Percentiles rank a stretch among this genome's conserved stretches.
Evolutionary conservation across 2,797 vertebrate genomes (phyloP).

Genomic region (Lophura swinhoii): DNA sequence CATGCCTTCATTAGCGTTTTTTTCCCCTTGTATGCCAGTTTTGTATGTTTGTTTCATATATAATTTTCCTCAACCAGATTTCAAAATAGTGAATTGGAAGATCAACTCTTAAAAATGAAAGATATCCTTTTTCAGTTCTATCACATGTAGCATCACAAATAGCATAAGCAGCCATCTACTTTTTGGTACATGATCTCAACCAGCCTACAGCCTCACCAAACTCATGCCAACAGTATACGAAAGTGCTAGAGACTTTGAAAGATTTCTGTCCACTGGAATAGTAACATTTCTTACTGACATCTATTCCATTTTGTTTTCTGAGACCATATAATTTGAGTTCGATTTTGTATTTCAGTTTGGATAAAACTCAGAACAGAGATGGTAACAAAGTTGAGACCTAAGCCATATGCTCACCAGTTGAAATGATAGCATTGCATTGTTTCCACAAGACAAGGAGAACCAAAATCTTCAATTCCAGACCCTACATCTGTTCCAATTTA

Average conservation of each 20-base stretch:
- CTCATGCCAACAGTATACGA: background rate
- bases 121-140: background rate
- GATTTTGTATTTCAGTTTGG: background rate
- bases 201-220: background rate
- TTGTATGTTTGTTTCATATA: background rate
- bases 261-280: background rate
- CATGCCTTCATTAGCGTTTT: background rate
- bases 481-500: conserved; percentile 56
- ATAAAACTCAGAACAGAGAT: background rate
- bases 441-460: conserved; percentile 22
- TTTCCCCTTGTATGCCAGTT: background rate
- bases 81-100: conserved; percentile 13
- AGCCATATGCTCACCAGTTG: background rate
- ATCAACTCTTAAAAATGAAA: background rate
- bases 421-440: conserved; percentile 12
- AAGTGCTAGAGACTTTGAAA: background rate
- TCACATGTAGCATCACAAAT: accelerated
- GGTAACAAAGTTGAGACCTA: background rate
- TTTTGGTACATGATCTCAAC: background rate
- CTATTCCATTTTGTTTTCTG: background rate
- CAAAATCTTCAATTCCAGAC: conserved; percentile 3
- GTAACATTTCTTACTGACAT: background rate
- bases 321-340: background rate
- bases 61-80: conserved; percentile 14
- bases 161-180: background rate